Evolutionary conservation across 2,113 vertebrate genomes (phyloP), one percentile per base, ranked within the genome.

Genomic region (Capreolus pygargus): DNA sequence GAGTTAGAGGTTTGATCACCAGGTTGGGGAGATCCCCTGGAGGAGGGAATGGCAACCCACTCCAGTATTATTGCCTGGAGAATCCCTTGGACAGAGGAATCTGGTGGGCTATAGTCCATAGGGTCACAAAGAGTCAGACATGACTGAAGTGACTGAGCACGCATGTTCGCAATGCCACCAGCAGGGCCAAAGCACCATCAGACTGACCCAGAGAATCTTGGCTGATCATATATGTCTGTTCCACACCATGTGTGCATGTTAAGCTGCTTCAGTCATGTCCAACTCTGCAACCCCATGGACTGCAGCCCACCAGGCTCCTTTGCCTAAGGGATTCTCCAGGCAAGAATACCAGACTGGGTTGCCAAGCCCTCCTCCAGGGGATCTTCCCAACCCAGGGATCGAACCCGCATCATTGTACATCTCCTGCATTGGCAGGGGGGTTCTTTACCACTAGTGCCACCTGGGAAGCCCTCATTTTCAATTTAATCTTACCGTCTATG

Each of bases 141-240:
- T 0, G 1, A 39, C 36, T 23, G 67, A 39, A 74, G 5, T 39
- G 5, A 74, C 67, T 39, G 67, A 74, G 2, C n/a, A 74, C 0
- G 0, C 17, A 21, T 2, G 4, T 4, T 17, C 8, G 15, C n/a
- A n/a, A 0, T 1, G 27, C 30, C 28, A 8, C 30, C 36, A 14
- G 19, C 60, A 57, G 50, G n/a, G 13, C 13, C 33, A 8, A 36
- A 61, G 30, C 8, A 9, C 83, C 43, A 14, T 3, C 6, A 10
- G 3, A n/a, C 76, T 8, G 0, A 25, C 21, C 61, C 33, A 33
- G 25, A 30, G 14, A 30, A 57, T 60, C 55, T 78, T 67, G 4
- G 6, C 54, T 14, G 30, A 60, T 25, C 3, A 1, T 6, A 2
- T 5, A 3, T 4, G 36, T 70, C 67, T 43, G 23, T 39, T 78